phyloP scores from a whole-genome alignment of 2,797 vertebrate genomes.

The Danio albolineatus region DNA sequence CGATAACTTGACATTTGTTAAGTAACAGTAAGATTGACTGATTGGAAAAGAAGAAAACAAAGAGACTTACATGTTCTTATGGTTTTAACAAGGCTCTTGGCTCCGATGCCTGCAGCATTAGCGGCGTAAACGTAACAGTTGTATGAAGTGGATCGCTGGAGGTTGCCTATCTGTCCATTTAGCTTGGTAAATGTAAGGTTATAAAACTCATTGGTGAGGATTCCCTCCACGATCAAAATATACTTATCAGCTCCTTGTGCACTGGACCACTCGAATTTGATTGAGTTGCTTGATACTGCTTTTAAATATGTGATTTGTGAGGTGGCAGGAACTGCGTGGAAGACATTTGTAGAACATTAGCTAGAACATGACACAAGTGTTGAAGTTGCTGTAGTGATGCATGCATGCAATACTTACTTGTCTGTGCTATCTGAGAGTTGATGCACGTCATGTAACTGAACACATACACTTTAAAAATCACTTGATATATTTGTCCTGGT shows the following conservation, averaged over 20 bases:
- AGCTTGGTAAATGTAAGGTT: constrained; percentile 67
- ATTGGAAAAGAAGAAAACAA: background rate
- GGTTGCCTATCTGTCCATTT: constrained; percentile 62
- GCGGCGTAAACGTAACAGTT: constrained; percentile 71
- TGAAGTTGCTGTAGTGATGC: background rate
- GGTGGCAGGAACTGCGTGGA: constrained; percentile 74
- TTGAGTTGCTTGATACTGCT: constrained; percentile 76
- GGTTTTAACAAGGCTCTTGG: constrained; percentile 67
- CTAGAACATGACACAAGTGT: background rate
- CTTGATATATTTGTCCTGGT: constrained; percentile 72
- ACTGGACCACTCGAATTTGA: constrained; percentile 75
- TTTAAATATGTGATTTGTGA: constrained; percentile 72
- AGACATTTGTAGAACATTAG: background rate
- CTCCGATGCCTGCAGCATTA: constrained; percentile 75
- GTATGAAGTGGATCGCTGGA: constrained; percentile 73
- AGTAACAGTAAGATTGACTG: background rate
- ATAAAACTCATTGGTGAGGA: background rate
- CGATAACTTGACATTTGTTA: background rate
- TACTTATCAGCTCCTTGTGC: constrained; percentile 73
- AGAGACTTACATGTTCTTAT: constrained; percentile 77
- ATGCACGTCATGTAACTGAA: constrained; percentile 60
- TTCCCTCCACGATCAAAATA: constrained; percentile 66
- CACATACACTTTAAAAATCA: constrained; percentile 72
- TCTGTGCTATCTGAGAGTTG: constrained; percentile 54
- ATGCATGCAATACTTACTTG: constrained; percentile 70